phyloP scores from a whole-genome alignment of 2,888 invertebrate genomes.

The Drosophila mimetica region DNA sequence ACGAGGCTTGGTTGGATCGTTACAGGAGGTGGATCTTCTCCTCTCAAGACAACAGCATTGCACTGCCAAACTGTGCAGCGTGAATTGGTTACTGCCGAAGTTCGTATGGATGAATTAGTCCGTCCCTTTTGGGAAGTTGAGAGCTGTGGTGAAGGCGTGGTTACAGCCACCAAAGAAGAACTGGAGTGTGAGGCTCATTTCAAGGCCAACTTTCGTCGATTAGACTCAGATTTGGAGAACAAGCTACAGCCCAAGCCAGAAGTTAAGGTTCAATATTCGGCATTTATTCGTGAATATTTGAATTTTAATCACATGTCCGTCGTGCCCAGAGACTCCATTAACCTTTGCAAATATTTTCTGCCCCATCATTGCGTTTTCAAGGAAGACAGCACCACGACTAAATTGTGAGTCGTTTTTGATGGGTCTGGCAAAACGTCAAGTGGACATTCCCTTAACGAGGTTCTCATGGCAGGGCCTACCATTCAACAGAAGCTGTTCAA shows the following conservation, averaged over 20 bases:
- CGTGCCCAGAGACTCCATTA: neutral
- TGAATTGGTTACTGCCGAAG: neutral
- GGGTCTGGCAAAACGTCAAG: neutral
- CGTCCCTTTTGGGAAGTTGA: neutral
- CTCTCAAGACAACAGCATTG: neutral
- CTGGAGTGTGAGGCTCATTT: neutral
- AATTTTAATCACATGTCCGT: neutral
- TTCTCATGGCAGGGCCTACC: no score
- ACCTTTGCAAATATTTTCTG: constrained; percentile 1
- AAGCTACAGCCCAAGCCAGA: neutral
- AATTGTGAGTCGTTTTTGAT: constrained; percentile 1
- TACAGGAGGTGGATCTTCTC: neutral
- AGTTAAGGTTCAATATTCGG: neutral
- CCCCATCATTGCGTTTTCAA: neutral
- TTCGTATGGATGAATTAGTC: neutral
- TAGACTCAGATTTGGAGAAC: neutral
- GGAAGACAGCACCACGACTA: neutral
- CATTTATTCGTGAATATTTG: neutral
- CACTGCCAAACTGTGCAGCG: neutral
- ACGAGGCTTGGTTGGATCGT: neutral
- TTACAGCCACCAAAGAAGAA: neutral
- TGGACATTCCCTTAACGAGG: neutral
- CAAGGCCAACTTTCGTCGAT: neutral
- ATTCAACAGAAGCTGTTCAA: no score
- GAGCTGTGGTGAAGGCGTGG: neutral